These are phyloP conservation scores for Scolopax rusticola DNA, from an alignment of 2,797 vertebrate species.

Conservation along the genomic window DNA sequence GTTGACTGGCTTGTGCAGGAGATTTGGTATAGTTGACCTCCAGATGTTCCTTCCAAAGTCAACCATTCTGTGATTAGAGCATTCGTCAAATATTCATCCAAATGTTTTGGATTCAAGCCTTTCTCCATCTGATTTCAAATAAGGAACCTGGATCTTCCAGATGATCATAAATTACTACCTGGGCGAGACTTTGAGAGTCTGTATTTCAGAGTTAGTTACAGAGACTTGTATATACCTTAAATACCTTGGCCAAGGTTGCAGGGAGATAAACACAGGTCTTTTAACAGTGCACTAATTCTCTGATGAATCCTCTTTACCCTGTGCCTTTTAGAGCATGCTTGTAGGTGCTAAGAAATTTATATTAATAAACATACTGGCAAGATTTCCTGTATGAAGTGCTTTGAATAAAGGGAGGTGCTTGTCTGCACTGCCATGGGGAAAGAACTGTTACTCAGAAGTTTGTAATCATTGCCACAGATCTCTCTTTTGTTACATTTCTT, in stretches of 20 bases:
- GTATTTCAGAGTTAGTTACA: background rate
- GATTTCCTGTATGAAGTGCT: background rate
- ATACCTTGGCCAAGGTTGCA: background rate
- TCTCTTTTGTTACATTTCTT: background rate
- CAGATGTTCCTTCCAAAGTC: background rate
- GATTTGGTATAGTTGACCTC: background rate
- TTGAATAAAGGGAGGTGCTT: background rate
- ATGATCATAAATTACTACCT: background rate
- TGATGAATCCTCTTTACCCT: background rate
- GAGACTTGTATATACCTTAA: background rate
- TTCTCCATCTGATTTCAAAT: background rate
- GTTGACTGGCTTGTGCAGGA: background rate
- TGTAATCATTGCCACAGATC: background rate
- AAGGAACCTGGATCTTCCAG: background rate
- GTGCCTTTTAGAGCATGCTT: background rate
- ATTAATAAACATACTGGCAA: background rate
- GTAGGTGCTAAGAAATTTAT: background rate
- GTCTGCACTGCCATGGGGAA: background rate
- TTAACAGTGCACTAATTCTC: background rate
- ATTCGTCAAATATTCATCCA: background rate
- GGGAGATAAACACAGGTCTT: background rate
- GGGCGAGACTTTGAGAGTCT: background rate
- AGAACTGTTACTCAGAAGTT: background rate
- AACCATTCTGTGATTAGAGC: background rate
- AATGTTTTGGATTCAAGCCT: background rate